These are phyloP conservation scores for Cynodonichthys magdalenae DNA, from an alignment of 2,797 vertebrate species.

Conservation along the genomic window DNA sequence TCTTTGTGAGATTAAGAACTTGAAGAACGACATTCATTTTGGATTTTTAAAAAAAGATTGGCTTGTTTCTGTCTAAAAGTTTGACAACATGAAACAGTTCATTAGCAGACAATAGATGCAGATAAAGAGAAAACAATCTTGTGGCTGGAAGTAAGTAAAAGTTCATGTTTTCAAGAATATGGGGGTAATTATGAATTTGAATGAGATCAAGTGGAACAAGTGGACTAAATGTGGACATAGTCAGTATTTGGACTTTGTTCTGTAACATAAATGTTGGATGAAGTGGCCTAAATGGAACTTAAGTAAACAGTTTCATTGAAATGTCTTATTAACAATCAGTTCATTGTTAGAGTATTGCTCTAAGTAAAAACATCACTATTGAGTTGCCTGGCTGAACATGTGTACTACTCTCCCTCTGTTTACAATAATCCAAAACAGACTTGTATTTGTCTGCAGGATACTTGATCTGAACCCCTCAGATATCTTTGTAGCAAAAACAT, in stretches of 20 bases:
- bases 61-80: too few relatives aligned
- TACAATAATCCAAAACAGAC: conserved; percentile 34
- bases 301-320: neutral
- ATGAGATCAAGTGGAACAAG: neutral
- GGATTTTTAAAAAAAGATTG: too few relatives aligned
- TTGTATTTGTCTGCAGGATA: conserved; percentile 20
- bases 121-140: neutral
- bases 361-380: too few relatives aligned
- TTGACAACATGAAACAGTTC: conserved; percentile 25
- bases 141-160: neutral
- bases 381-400: neutral
- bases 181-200: neutral
- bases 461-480: conserved; percentile 1
- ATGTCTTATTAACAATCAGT: neutral
- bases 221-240: neutral
- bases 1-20: too few relatives aligned
- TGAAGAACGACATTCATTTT: too few relatives aligned
- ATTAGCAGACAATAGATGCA: neutral
- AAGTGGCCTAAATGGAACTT: neutral
- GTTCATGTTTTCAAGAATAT: neutral
- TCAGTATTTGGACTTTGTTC: neutral
- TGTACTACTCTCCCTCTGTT: neutral
- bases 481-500: conserved; percentile 8
- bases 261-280: neutral
- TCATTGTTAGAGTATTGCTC: neutral